These are phyloP conservation scores for Phataginus tricuspis DNA, from an alignment of 2,797 vertebrate genomes.

Conservation along the genomic window DNA sequence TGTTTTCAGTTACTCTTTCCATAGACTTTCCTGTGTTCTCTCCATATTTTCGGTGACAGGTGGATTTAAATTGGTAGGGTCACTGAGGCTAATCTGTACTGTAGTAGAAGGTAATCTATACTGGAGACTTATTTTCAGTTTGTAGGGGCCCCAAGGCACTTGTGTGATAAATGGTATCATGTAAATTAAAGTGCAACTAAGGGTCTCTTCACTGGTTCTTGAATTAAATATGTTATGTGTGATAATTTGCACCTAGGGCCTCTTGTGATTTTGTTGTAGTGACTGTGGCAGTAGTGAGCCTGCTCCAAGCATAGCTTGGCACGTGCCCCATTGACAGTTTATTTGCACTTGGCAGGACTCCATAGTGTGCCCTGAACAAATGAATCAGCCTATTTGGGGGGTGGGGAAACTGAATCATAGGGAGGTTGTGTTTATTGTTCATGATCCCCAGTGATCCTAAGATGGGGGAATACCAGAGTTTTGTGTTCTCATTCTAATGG, in stretches of 20 bases:
- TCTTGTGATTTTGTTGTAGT: slow-evolving; percentile 76
- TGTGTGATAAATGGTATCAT: slow-evolving; percentile 43
- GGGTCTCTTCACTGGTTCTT: slow-evolving; percentile 73
- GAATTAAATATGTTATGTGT: slow-evolving; percentile 75
- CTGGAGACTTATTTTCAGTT: slow-evolving; percentile 51
- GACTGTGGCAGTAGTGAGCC: slow-evolving; percentile 69
- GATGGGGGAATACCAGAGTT: slow-evolving; percentile 13
- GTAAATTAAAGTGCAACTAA: slow-evolving; percentile 72
- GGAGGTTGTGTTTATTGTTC: background rate
- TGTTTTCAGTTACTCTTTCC: background rate
- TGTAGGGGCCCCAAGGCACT: slow-evolving; percentile 12
- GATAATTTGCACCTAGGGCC: slow-evolving; percentile 75
- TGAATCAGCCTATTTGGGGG: slow-evolving; percentile 54
- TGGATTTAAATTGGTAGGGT: slow-evolving; percentile 15
- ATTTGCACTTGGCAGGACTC: slow-evolving; percentile 71
- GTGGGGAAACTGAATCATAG: slow-evolving; percentile 12
- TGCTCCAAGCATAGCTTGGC: slow-evolving; percentile 64
- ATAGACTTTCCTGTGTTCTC: background rate
- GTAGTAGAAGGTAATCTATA: background rate
- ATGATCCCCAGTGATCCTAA: background rate
- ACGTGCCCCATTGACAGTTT: background rate
- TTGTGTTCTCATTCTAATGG: background rate
- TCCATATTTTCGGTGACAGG: background rate
- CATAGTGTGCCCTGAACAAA: slow-evolving; percentile 62
- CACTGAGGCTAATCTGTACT: background rate